Conservation (phyloP, 2,113 vertebrate species). For the Sceloporus tristichus region DNA sequence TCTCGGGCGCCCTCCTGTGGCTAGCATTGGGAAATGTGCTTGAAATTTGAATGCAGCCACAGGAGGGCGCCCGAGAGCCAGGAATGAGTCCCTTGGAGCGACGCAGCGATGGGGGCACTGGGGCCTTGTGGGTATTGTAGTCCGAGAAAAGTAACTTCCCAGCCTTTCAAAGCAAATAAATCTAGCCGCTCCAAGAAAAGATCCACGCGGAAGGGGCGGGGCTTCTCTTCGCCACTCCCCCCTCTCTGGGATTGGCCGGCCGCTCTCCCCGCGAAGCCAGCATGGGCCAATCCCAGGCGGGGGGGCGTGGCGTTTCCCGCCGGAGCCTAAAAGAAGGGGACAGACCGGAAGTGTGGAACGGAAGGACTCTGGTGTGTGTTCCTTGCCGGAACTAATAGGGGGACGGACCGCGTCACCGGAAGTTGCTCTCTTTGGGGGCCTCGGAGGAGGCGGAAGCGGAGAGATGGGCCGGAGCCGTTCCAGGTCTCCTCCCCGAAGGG, state of each 20-base stretch:
- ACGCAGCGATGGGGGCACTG: too few species aligned
- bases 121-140: too few species aligned
- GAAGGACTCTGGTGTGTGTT: not conserved
- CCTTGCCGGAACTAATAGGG: not conserved
- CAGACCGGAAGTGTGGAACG: too few species aligned
- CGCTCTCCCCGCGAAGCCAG: too few species aligned
- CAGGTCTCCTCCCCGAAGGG: slow-evolving; percentile 8
- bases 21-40: too few species aligned
- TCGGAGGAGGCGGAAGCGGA: not conserved
- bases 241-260: not conserved
- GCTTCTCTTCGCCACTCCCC: not conserved
- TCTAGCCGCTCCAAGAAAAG: too few species aligned
- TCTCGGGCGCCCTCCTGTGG: too few species aligned
- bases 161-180: not conserved
- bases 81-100: too few species aligned
- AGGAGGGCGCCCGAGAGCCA: too few species aligned
- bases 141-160: not conserved
- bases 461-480: not conserved
- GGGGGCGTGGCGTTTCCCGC: accelerated
- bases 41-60: too few species aligned
- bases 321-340: not conserved
- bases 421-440: too few species aligned
- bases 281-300: too few species aligned
- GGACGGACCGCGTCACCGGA: not conserved
- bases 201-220: not conserved